Evolutionary conservation across 2,113 vertebrate species (phyloP), one percentile per base, ranked within the genome.

Genomic region (Phrynocephalus versicolor): DNA sequence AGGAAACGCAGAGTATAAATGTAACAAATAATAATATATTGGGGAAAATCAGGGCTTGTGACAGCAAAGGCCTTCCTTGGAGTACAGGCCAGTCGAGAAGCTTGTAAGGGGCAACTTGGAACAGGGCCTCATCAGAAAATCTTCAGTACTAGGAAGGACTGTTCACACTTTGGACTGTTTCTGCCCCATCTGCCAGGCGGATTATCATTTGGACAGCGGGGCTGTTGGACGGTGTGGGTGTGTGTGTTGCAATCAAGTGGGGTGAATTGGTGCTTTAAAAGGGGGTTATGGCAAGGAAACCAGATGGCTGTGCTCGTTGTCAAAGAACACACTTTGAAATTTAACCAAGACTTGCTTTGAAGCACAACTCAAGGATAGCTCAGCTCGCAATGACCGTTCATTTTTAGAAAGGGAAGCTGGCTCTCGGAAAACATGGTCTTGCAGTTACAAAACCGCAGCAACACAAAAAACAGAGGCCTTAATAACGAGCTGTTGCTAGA

Each of bases 401-500:
- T 37, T 41, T 80, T 80, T 62, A 37, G 8, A 64, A 80, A 35
- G 27, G 39, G 58, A 86, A 55, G 58, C 84, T 64, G 65, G 18
- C 79, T 3, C 41, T 74, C 19, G 23, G 58, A 81, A 81, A 86
- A 79, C 58, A 51, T 65, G 62, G 30, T 37, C 71, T 51, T 51
- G 45, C 5, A 51, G 45, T 6, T 6, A 51, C 5, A 51, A 51
- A 51, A 51, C n/a, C n/a, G n/a, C n/a, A 51, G 45, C 5, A 51
- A 51, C 9, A 8, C 30, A 70, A 51, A 27, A 80, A 55, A 81
- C 33, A 37, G 60, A 73, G 30, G 57, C 70, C 58, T 77, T 84
- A 62, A 75, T 87, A 86, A 94, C 81, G 92, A 93, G 93, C 85
- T 77, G 62, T 80, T 70, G 81, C 76, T 37, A 2, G 83, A 74